Base-by-base conservation (phyloP, 2,113 vertebrate species). In the Paramisgurnus dabryanus region DNA sequence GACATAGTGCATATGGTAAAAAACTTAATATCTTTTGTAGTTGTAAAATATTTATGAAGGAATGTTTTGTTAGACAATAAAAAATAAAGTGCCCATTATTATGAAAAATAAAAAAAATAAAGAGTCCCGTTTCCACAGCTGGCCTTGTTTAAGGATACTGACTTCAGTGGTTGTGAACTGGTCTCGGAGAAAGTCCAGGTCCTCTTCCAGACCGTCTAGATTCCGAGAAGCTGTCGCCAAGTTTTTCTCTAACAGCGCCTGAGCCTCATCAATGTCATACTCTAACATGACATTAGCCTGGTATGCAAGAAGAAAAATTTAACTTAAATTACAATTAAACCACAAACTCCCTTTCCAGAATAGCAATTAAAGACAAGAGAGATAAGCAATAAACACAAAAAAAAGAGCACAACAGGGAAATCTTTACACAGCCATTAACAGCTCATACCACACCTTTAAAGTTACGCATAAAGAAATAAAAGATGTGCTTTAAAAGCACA, bases 121-220 rank as follows among this genome's bases (percentile, higher is more conserved):
- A 22, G 22, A 34, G 67, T 39, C 41, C 67, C 53, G 76, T 68
- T 61, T 2, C 2, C 11, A 6, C 0, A 0, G 49, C 27, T 41
- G 4, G 0, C 43, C 12, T 17, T 2, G 72, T 11, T 74, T 58
- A 98, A 99, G 97, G 98, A 99, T 99, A 99, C 95, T 99, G 97
- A 99, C 97, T 99, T 99, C 97, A 66, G 97, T 98, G 91, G 97
- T 98, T 88, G 98, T 99, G 89, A 98, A 97, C 84, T 99, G 98
- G 93, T 99, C 97, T 90, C 96, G 92, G 87, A 99, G 93, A 90
- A 99, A 99, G 86, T 99, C 96, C 82, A 99, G 93, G 83, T 99
- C 97, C 76, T 98, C 95, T 87, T 97, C 96, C 76, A 99, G 93
- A 4, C 95, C 95, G 79, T 99, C 96, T 11, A 99, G 93, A 80